Base-by-base conservation (phyloP, 2,888 invertebrate genomes). In the Teleiodes luculella region DNA sequence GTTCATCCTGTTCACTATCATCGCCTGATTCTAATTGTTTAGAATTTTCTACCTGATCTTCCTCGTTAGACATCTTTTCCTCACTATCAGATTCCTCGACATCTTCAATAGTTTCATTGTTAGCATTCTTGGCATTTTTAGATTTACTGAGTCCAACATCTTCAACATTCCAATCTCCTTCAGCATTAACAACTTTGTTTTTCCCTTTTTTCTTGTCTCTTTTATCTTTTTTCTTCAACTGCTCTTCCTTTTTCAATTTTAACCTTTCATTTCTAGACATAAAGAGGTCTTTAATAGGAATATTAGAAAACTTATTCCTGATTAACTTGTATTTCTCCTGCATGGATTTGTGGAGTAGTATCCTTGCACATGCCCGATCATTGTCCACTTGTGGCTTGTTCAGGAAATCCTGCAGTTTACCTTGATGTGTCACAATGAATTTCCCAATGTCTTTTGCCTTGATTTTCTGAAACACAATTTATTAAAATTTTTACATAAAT, bases 261-360 rank as follows among this genome's bases (percentile, higher is more conserved):
- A 65, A 61, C 57, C 87, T 78, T 68, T 89, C 89, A 60, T 80
- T 63, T 53, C 89, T 66, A 1, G 89, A 87, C 87, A 89, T 86
- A 1, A 88, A 74, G 7, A 89, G 66, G 49, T 89, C 88, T 60
- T 86, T 69, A 16, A 88, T 86, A 1, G 86, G 75, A 13, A 87
- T 74, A 65, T 83, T 77, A 1, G 74, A 71, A 59, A 85, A 89
- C 57, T 73, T 82, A 1, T 65, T 72, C 61, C 80, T 77, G 0
- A 89, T 74, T 7, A 68, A 66, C 54, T 78, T 80, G 61, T 88
- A 86, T 61, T 88, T 88, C 1, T 81, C 80, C 56, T 83, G 79
- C 46, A 89, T 57, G 1, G 79, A 66, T 57, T 88, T 89, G 55
- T 88, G 86, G 0, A 88, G 72, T 2, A 88, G 61, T 52, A 89